Evolutionary conservation across 2,888 invertebrate species (phyloP), one percentile per base, ranked within the genome.

Genomic region (Pollenia labialis): DNA sequence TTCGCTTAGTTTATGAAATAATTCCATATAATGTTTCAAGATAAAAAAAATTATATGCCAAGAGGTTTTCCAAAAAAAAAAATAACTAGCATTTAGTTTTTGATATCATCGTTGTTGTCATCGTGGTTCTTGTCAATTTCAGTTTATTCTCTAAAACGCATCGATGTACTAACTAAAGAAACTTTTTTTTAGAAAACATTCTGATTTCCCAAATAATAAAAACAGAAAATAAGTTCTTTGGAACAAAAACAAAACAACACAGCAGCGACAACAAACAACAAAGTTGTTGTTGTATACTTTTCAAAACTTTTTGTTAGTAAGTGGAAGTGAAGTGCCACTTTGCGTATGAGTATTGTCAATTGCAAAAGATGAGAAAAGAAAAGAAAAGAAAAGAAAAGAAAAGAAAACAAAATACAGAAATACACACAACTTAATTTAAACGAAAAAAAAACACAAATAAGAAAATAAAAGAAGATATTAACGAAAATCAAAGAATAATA

Each of bases 301-400:
- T 68, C 52, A 75, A 82, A 82, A 75, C 75, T 82, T 75, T 69
- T 82, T 76, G 76, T 76, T 60, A 54, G 74, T 64, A 74, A 69
- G 79, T 56, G 60, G 77, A 23, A 69, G 62, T 69, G 75, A 86
- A 86, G 86, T 81, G 40, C 80, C 86, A 86, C 86, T 86, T 86
- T 86, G 76, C 86, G 83, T 86, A 86, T 86, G 86, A 86, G 86
- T 79, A 83, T 83, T 86, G 86, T 86, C 86, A 86, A 83, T 86
- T 86, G 83, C 86, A 83, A 80, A 71, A 79, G 40, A 81, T 68
- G 23, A 32, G 23, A 42, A 58, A 48, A 72, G 74, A 50, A 76
- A 48, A 71, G n/a, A n/a, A n/a, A 66, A 72, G 23, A 46, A 76
- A 16, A 74, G 66, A 74, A 42, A 79, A 48, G 23, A 77, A 48